Percentiles rank a stretch among this genome's conserved stretches.
phyloP scores from a whole-genome alignment of 2,888 invertebrate species.

The Mongoloraphidia duomilia region DNA sequence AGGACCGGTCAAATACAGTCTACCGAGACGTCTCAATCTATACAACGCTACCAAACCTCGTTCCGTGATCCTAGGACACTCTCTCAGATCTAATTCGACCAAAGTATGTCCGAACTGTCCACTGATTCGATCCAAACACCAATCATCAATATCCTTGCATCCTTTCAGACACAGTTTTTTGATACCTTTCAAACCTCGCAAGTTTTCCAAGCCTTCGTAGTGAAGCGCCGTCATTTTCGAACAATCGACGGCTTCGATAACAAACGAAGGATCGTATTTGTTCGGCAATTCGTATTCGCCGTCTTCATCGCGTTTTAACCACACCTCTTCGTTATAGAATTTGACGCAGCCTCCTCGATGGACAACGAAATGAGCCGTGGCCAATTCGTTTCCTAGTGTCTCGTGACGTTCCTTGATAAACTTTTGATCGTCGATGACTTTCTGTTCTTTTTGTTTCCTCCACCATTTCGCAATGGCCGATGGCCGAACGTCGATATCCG shows the following conservation, averaged over 20 bases:
- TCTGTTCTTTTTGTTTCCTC: slow-evolving; percentile 31
- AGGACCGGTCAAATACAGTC: slow-evolving; percentile 40
- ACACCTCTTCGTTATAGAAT: slow-evolving; percentile 33
- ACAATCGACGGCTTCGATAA: slow-evolving; percentile 71
- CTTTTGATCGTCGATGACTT: slow-evolving; percentile 42
- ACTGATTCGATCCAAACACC: slow-evolving; percentile 66
- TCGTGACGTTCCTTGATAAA: slow-evolving; percentile 43
- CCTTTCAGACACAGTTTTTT: slow-evolving; percentile 63
- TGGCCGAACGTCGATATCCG: slow-evolving; percentile 33
- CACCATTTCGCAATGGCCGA: slow-evolving; percentile 41
- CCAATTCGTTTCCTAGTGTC: slow-evolving; percentile 63
- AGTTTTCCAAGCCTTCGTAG: slow-evolving; percentile 71
- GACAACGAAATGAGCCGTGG: slow-evolving; percentile 73
- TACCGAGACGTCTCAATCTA: slow-evolving; percentile 48
- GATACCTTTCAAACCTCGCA: slow-evolving; percentile 49
- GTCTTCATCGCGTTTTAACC: slow-evolving; percentile 41
- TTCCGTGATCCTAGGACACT: slow-evolving; percentile 56
- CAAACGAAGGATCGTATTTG: slow-evolving; percentile 40
- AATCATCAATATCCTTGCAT: slow-evolving; percentile 67
- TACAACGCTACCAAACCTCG: slow-evolving; percentile 57
- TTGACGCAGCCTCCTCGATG: slow-evolving; percentile 61
- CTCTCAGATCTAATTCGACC: slow-evolving; percentile 67
- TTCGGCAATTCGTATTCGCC: slow-evolving; percentile 43
- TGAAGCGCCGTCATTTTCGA: slow-evolving; percentile 47
- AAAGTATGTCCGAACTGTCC: slow-evolving; percentile 44